phyloP scores from a whole-genome alignment of 2,888 invertebrate species.

The Melanargia galathea region DNA sequence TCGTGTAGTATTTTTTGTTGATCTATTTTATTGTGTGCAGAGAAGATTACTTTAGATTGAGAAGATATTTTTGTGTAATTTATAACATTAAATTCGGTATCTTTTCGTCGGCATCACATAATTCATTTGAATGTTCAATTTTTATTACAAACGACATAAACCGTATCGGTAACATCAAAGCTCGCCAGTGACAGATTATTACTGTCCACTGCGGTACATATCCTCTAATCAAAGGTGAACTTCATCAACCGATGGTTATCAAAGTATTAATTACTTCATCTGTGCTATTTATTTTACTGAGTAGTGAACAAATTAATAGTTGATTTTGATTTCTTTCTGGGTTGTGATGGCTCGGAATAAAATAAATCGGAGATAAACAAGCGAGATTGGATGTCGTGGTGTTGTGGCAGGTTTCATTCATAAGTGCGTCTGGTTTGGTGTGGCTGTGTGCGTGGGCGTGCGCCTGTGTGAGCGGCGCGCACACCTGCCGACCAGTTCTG shows the following conservation, averaged over 20 bases:
- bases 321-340: constrained; percentile 71
- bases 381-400: constrained; percentile 61
- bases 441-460: constrained; percentile 48
- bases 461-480: constrained; percentile 54
- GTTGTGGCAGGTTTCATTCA: constrained; percentile 70
- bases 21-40: not conserved
- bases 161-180: constrained; percentile 38
- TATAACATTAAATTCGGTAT: constrained; percentile 18
- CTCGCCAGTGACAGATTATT: constrained; percentile 40
- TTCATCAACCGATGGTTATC: constrained; percentile 65
- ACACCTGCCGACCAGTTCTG: constrained; percentile 82
- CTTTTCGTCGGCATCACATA: constrained; percentile 16
- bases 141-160: constrained; percentile 28
- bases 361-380: constrained; percentile 81
- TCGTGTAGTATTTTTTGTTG: constrained; percentile 3
- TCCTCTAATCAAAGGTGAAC: constrained; percentile 46
- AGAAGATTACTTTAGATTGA: constrained; percentile 10
- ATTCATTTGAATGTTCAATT: constrained; percentile 23
- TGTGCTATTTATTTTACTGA: constrained; percentile 63
- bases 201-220: constrained; percentile 40
- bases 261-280: constrained; percentile 74
- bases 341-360: constrained; percentile 72
- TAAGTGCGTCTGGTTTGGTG: constrained; percentile 70
- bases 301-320: constrained; percentile 76
- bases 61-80: constrained; percentile 17